Evolutionary conservation across 2,113 vertebrate species (phyloP).

Genomic region (Cyphomyrus discorhynchus): DNA sequence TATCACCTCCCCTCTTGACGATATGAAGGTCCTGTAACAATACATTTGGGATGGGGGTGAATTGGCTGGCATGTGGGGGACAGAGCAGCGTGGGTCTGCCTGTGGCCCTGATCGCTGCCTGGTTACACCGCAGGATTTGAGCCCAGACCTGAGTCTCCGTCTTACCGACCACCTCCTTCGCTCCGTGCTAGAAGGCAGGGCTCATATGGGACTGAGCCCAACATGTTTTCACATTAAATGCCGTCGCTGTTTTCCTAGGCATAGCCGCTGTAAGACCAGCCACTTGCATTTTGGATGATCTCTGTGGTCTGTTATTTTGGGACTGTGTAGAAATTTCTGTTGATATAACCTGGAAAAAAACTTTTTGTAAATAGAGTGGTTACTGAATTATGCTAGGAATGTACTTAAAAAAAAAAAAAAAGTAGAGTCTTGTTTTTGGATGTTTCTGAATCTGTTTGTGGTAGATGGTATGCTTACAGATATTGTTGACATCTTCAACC

Average conservation of each 20-base stretch:
- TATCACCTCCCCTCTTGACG: neutral
- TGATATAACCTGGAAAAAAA: neutral
- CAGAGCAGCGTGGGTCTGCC: neutral
- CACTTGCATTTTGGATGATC: neutral
- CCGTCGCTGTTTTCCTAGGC: neutral
- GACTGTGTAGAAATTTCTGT: neutral
- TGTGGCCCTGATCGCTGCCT: neutral
- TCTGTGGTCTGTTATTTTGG: neutral
- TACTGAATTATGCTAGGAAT: slow-evolving; percentile 6
- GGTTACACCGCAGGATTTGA: neutral
- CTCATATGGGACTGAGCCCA: neutral
- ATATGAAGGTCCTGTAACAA: neutral
- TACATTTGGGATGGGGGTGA: neutral
- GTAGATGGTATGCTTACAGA: neutral
- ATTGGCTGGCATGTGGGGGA: neutral
- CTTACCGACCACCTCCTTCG: neutral
- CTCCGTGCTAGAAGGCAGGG: neutral
- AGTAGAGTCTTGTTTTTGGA: neutral
- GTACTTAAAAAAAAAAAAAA: neutral
- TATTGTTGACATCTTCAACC: neutral
- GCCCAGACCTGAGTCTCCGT: neutral
- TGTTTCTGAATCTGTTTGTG: neutral
- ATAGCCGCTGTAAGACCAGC: neutral
- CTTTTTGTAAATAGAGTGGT: neutral
- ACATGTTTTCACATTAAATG: neutral